Evolutionary conservation across 2,888 invertebrate genomes (phyloP).

Genomic region (Drosophila meridiana): DNA sequence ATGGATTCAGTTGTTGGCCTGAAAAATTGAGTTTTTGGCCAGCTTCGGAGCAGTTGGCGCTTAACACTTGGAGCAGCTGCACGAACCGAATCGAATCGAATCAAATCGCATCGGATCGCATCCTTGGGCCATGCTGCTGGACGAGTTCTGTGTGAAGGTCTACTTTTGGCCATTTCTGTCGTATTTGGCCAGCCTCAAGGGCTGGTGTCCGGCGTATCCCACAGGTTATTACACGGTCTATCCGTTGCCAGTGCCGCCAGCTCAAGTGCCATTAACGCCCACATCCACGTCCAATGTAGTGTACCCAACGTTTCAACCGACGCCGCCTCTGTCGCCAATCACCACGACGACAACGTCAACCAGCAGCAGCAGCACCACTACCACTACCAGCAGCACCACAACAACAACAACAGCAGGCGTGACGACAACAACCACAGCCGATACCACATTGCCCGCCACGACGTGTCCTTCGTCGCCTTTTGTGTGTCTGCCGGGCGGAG

Average conservation of each 20-base stretch:
- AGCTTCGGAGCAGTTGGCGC: slow-evolving; percentile 42
- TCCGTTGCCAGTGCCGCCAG: slow-evolving; percentile 59
- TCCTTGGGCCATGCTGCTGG: slow-evolving; percentile 64
- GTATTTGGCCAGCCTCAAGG: slow-evolving; percentile 84
- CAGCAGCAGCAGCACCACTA: background rate
- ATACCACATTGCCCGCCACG: slow-evolving; percentile 44
- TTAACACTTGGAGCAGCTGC: slow-evolving; percentile 39
- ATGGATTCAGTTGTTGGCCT: slow-evolving; percentile 36
- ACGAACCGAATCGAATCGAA: background rate
- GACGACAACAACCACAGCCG: slow-evolving; percentile 24
- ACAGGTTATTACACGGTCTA: slow-evolving; percentile 80
- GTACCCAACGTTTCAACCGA: slow-evolving; percentile 59
- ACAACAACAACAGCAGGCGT: slow-evolving; percentile 40
- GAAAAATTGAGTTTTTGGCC: slow-evolving; percentile 19
- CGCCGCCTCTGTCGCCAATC: slow-evolving; percentile 48
- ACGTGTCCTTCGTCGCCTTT: slow-evolving; percentile 76
- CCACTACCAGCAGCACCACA: slow-evolving; percentile 28
- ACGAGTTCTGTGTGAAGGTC: slow-evolving; percentile 83
- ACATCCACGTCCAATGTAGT: slow-evolving; percentile 54
- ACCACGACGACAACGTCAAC: background rate
- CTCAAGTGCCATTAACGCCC: slow-evolving; percentile 51
- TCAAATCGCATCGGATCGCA: background rate
- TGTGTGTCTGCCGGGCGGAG: slow-evolving; percentile 79
- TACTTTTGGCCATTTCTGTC: slow-evolving; percentile 84
- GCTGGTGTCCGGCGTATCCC: slow-evolving; percentile 80